Evolutionary conservation across 2,797 vertebrate species (phyloP).

Genomic region (Trachurus trachurus): DNA sequence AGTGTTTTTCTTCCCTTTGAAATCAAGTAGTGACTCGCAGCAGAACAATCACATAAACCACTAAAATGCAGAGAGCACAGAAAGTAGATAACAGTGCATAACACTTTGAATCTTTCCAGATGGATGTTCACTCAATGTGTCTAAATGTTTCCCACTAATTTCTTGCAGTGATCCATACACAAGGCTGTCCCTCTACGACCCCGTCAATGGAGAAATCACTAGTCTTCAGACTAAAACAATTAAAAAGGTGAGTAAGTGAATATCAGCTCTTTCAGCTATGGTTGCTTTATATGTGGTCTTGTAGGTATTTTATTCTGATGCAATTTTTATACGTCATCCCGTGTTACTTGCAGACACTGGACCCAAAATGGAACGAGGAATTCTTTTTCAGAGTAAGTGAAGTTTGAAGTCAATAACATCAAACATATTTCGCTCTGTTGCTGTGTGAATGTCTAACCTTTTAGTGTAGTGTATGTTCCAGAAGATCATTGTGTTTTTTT

Average conservation of each 20-base stretch:
- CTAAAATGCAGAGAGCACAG: not conserved
- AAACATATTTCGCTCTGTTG: not conserved
- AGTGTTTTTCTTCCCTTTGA: constrained; percentile 17
- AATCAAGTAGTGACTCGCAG: not conserved
- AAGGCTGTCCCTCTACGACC: constrained; percentile 93
- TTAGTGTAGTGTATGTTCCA: not conserved
- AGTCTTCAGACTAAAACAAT: constrained; percentile 95
- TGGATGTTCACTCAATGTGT: not conserved
- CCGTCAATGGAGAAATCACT: constrained; percentile 89
- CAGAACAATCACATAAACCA: not conserved
- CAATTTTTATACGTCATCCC: constrained; percentile 28
- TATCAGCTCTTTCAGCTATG: not conserved
- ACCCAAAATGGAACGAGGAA: constrained; percentile 98
- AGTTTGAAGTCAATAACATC: not conserved
- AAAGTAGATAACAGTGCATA: not conserved
- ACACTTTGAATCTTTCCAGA: not conserved
- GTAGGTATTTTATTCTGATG: constrained; percentile 6
- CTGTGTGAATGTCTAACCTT: not conserved
- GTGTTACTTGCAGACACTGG: constrained; percentile 85
- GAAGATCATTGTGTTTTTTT: not conserved
- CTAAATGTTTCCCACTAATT: constrained; percentile 33
- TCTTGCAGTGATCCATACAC: constrained; percentile 94
- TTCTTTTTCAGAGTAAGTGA: constrained; percentile 94
- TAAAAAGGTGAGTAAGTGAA: constrained; percentile 87
- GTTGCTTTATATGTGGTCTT: not conserved